phyloP scores from a whole-genome alignment of 2,888 invertebrate species.

The Dromius quadrimaculatus region DNA sequence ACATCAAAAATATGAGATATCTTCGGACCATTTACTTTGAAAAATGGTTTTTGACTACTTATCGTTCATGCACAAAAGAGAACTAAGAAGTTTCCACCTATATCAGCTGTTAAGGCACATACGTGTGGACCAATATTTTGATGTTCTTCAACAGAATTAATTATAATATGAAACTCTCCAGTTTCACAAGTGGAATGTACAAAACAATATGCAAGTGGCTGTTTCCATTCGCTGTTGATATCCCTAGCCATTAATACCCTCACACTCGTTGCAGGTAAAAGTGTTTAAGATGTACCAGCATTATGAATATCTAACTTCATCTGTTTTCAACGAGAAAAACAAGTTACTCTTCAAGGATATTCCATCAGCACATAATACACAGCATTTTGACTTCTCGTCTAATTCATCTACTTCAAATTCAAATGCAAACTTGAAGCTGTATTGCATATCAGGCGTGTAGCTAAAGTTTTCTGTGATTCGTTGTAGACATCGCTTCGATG shows the following conservation, averaged over 20 bases:
- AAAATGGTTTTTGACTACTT: not conserved
- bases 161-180: not conserved
- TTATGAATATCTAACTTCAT: not conserved
- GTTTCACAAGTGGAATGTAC: not conserved
- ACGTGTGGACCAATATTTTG: not conserved
- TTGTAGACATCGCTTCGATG: not conserved
- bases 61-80: not conserved
- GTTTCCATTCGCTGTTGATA: not conserved
- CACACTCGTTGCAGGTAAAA: not conserved
- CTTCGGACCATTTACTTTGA: not conserved
- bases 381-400: slow-evolving; percentile 4
- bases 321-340: slow-evolving; percentile 15
- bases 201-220: not conserved
- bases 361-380: slow-evolving; percentile 28
- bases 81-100: not conserved
- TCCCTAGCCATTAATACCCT: not conserved
- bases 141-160: not conserved
- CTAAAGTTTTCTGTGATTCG: slow-evolving; percentile 3
- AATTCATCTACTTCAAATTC: slow-evolving; percentile 8
- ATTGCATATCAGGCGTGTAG: slow-evolving; percentile 2
- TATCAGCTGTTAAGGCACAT: not conserved
- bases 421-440: not conserved
- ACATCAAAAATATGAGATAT: not conserved
- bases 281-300: not conserved
- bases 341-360: slow-evolving; percentile 25